These are phyloP conservation scores for Helostoma temminkii DNA, from an alignment of 2,797 vertebrate genomes.

Conservation along the genomic window DNA sequence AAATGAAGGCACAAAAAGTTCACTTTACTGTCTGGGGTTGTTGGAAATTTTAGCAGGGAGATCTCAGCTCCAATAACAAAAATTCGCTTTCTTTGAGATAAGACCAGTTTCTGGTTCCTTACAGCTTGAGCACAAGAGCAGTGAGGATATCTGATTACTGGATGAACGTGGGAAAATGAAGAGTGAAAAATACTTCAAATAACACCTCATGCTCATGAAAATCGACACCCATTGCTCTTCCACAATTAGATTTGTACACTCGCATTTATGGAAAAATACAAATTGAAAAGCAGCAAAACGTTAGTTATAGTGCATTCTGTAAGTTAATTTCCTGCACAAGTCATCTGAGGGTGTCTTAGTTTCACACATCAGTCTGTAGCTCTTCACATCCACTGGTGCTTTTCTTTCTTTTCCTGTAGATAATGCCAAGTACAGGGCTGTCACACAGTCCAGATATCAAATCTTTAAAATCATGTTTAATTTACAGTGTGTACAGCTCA, in stretches of 20 bases:
- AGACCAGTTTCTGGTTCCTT: constrained; percentile 6
- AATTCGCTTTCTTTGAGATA: constrained; percentile 36
- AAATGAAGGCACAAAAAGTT: constrained; percentile 50
- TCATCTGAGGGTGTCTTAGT: constrained; percentile 37
- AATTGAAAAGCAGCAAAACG: constrained; percentile 53
- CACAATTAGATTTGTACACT: constrained; percentile 40
- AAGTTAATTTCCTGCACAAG: constrained; percentile 47
- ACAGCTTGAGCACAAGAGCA: constrained; percentile 28
- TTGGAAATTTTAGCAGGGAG: constrained; percentile 35
- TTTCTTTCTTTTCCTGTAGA: constrained; percentile 1
- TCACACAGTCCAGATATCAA: background rate
- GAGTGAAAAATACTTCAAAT: constrained; percentile 10
- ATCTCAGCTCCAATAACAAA: too few relatives aligned
- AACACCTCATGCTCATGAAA: constrained; percentile 10
- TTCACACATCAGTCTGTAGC: constrained; percentile 55
- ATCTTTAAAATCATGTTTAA: background rate
- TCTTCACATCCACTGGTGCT: background rate
- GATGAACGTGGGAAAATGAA: constrained; percentile 31
- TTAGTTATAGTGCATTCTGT: constrained; percentile 27
- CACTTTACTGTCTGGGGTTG: constrained; percentile 49
- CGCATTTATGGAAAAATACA: constrained; percentile 30
- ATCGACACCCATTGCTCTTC: constrained; percentile 8
- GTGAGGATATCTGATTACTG: constrained; percentile 21
- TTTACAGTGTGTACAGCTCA: background rate
- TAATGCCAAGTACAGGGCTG: background rate